Evolutionary conservation across 2,888 invertebrate species (phyloP), one percentile per base, ranked within the genome.

Genomic region (Sipha maydis): DNA sequence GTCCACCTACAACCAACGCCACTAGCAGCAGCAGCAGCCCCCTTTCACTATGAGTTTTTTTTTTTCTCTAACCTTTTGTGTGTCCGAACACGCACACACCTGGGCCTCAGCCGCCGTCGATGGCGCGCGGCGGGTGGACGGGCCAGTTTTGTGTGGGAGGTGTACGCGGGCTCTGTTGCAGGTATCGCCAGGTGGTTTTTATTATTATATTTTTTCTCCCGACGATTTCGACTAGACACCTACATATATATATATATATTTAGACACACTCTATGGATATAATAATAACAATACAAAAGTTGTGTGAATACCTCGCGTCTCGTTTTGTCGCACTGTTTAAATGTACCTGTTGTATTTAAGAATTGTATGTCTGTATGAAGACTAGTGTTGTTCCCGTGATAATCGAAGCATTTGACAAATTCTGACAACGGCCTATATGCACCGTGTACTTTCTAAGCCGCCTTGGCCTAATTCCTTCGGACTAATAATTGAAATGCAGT

Each of bases 121-220:
- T 21, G 61, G 19, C 2, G 3, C 77, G 75, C 71, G 61, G 67
- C 83, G 48, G 73, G 19, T 11, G 61, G 21, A n/a, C 48, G 28
- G 34, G 19, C 3, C 61, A 61, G 75, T 41, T 54, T 69, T 71
- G 21, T 17, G 61, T 11, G 71, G 79, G 76, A 34, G 67, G 75
- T 76, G 56, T 56, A 54, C 54, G 73, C 28, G 38, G 34, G 21
- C 31, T 28, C 67, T 28, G 71, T 25, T 17, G 73, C 79, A 79
- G 79, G 78, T 78, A 86, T 88, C 80, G 86, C 86, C 88, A 88
- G 88, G 88, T 88, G 88, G 88, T 82, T 88, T 88, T 80, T 80
- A 80, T 80, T 54, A 80, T 80, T 79, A 67, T 28, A 31, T 54
- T 86, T 54, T 76, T 76, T 76, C 56, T n/a, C 41, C 61, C 75